Conservation (phyloP, 2,113 vertebrate genomes). For the Oxyruncus cristatus region DNA sequence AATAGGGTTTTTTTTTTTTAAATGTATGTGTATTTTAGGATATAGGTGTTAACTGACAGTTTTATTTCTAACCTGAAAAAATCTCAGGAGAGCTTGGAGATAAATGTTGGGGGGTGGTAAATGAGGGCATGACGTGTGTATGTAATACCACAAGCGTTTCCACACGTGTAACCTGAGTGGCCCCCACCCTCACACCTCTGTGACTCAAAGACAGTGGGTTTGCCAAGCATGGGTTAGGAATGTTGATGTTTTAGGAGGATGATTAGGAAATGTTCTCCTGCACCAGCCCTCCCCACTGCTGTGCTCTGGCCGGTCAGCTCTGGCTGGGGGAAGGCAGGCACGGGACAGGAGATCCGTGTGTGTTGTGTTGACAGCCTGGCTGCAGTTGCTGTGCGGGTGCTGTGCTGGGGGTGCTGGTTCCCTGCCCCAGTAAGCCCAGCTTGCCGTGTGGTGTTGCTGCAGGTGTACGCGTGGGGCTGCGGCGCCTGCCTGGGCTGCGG, state of each 20-base stretch:
- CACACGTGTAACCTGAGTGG: background rate
- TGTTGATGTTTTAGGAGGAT: background rate
- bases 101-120: background rate
- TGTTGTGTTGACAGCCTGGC: background rate
- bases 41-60: background rate
- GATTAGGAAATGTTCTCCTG: background rate
- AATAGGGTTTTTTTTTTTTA: fast-evolving
- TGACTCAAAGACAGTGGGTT: background rate
- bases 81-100: background rate
- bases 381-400: background rate
- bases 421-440: background rate
- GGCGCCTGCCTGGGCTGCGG: slow-evolving; percentile 96
- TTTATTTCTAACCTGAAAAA: background rate
- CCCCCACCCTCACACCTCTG: background rate
- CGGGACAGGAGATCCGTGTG: fast-evolving
- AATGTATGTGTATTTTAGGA: background rate
- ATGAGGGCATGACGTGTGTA: fast-evolving
- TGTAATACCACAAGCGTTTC: background rate
- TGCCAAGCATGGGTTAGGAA: background rate
- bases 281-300: background rate
- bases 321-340: fast-evolving
- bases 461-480: slow-evolving; percentile 98
- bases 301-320: background rate
- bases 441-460: background rate
- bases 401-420: background rate